Base-by-base conservation (phyloP, 2,888 invertebrate species). In the Ochropleura leucogaster region DNA sequence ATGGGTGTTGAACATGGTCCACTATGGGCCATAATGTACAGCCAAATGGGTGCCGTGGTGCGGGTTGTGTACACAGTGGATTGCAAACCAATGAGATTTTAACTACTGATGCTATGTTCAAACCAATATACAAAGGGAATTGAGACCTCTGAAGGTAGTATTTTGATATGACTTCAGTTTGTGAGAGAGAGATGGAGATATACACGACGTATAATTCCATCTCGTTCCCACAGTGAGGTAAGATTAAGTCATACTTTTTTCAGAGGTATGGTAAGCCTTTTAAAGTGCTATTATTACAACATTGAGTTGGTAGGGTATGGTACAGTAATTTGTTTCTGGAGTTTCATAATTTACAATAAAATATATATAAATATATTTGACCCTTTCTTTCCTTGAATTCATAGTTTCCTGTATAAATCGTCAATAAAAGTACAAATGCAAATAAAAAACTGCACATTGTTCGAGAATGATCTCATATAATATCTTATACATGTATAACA, bases 401-500 rank as follows among this genome's bases (percentile, higher is more conserved):
- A 44, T 12, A 30, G 55, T 62, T 57, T 49, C 12, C 47, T 47
- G 18, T 47, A 9, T n/a, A 16, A 18, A 30, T n/a, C 30, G 2
- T 14, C 68, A 77, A 46, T 30, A 30, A 60, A 55, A 49, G 18
- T 57, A 46, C 49, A 78, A 87, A 85, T 86, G 83, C 68, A 83
- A 80, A 83, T 87, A 91, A 84, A 85, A 87, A 57, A 77, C 86
- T 63, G 49, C 20, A 80, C 7, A 74, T 81, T 87, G 82, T 88
- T 95, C 90, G 93, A 94, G 95, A 95, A 94, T 92, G 89, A 91
- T 93, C 93, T 94, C 93, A 92, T 95, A 95, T 95, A 95, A 94
- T 95, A 93, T 92, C 91, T 92, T 93, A 92, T 85, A 90, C 66
- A 82, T 83, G 79, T 89, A 85, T 93, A 94, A 95, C 94, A 94